Base-by-base conservation (phyloP, 1,140 invertebrate species). In the Zaprionus davidi region DNA sequence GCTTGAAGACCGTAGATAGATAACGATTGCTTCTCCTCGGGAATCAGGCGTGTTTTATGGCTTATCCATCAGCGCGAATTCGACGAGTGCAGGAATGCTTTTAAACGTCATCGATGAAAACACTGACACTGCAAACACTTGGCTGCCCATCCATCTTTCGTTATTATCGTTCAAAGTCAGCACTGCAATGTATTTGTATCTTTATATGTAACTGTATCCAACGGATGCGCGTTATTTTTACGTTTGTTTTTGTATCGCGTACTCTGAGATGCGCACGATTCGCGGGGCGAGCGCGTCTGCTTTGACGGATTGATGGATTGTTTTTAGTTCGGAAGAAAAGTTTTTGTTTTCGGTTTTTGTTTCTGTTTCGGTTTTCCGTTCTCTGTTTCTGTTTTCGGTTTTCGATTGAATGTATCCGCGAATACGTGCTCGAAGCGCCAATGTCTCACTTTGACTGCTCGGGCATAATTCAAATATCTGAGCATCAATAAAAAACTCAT, bases 371-470 rank as follows among this genome's bases (percentile, higher is more conserved):
- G 64, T 24, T 51, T 41, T 70, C 49, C 5, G 55, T 74, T 63
- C 9, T 64, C 62, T 60, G 55, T 71, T 57, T 58, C 44, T 24
- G 49, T 65, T 36, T 59, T 69, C 34, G 13, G 55, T 68, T 68
- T 63, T 62, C 72, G 59, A 64, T 28, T 79, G 66, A 86, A 64
- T 83, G 85, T 81, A 85, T 90, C 90, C 91, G 91, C 87, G 90
- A 87, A 79, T 92, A 92, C 91, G 91, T 92, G 91, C 88, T 92
- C 80, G 79, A 92, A 84, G 90, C 91, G 92, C 92, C 90, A 92
- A 92, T 85, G 92, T 92, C 92, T 93, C 87, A 87, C 81, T 92
- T 93, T 93, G 92, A 93, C 92, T 93, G 91, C 79, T 92, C 79
- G 90, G 81, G 78, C 87, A 92, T 92, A 92, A 92, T 92, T 92